A percentile compares a stretch with the other conserved stretches of the same genome.
These are phyloP conservation scores for Capitulum mitella DNA, from an alignment of 2,888 invertebrate species.

Conservation along the genomic window DNA sequence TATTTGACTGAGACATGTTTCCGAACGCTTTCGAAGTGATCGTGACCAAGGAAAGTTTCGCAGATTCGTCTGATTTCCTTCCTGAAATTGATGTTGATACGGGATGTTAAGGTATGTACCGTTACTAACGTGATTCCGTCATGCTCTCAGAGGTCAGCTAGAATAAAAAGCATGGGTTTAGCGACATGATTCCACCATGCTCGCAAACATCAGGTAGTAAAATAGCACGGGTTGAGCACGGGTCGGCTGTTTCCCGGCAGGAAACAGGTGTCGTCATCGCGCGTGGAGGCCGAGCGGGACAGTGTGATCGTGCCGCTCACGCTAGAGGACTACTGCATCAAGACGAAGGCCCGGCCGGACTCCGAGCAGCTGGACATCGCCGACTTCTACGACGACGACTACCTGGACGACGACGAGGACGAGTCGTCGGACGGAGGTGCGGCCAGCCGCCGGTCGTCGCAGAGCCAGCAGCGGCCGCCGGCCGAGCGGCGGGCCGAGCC, in stretches of 20 bases:
- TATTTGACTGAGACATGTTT: too few relatives aligned
- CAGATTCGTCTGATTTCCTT: too few relatives aligned
- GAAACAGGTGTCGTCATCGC: constrained; percentile 92
- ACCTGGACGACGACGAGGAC: constrained; percentile 50
- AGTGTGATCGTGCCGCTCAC: constrained; percentile 95
- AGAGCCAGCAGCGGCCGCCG: not conserved
- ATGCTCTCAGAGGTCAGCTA: too few relatives aligned
- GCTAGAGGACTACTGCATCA: constrained; percentile 85
- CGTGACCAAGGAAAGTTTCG: too few relatives aligned
- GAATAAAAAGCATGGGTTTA: too few relatives aligned
- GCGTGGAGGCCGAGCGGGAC: constrained; percentile 91
- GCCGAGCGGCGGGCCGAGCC: not conserved
- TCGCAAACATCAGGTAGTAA: too few relatives aligned
- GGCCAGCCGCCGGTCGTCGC: not conserved
- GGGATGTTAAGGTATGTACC: too few relatives aligned
- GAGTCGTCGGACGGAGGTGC: not conserved
- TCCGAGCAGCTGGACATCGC: constrained; percentile 81
- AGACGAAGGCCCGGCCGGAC: constrained; percentile 74
- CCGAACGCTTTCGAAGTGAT: too few relatives aligned
- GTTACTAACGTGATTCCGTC: too few relatives aligned
- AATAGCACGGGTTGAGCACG: too few relatives aligned
- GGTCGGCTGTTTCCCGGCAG: constrained; percentile 49
- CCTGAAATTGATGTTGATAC: too few relatives aligned
- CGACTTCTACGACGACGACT: constrained; percentile 93
- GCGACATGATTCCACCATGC: too few relatives aligned